Evolutionary conservation across 1,140 invertebrate species (phyloP).

Genomic region (Mercenaria mercenaria): DNA sequence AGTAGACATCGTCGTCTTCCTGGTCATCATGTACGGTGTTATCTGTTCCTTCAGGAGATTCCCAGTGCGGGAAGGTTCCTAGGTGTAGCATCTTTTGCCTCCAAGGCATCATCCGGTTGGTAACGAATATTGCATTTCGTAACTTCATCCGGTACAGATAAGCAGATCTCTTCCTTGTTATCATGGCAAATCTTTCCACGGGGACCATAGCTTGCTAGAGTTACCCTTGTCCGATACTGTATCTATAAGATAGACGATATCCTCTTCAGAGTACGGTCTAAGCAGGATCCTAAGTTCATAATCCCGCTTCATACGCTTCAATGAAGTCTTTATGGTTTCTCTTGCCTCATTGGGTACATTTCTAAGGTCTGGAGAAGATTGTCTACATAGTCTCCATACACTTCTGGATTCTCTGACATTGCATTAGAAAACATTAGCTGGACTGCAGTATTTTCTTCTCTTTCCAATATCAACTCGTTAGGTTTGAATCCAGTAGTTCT

Average conservation of each 20-base stretch:
- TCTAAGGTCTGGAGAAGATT: neutral
- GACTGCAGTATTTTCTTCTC: neutral
- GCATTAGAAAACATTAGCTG: conserved; percentile 18
- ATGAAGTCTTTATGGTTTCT: conserved; percentile 11
- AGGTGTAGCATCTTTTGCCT: neutral
- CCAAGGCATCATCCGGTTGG: conserved; percentile 2
- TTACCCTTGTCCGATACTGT: neutral
- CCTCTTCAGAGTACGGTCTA: neutral
- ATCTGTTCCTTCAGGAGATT: neutral
- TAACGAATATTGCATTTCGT: neutral
- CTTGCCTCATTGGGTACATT: neutral
- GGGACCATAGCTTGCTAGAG: neutral
- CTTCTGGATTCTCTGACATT: neutral
- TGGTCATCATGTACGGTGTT: neutral
- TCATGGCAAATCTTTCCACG: neutral
- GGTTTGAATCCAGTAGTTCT: neutral
- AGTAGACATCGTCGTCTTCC: neutral
- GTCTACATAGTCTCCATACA: neutral
- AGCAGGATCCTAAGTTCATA: neutral
- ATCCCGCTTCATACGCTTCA: conserved; percentile 5
- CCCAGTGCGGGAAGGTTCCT: neutral
- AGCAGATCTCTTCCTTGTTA: neutral
- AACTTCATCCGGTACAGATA: conserved; percentile 15
- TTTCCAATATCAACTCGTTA: conserved; percentile 3
- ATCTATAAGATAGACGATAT: conserved; percentile 39